Conservation (phyloP, 35 echinoderm and acorn worm species). For the Holothuria glaberrima region DNA sequence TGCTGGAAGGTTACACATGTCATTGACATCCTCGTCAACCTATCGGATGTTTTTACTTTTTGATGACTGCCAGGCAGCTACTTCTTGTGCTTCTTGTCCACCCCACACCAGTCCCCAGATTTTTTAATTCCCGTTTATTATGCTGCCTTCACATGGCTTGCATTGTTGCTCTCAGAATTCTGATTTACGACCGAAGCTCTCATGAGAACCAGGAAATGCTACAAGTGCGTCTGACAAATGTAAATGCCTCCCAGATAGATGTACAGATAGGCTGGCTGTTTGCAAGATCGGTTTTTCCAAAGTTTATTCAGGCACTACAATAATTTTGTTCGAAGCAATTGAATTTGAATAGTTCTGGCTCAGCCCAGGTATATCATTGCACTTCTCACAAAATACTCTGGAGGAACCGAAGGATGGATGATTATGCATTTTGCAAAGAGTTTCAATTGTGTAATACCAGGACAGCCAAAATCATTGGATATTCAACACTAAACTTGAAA, state of each 20-base stretch:
- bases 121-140: constrained; percentile 41
- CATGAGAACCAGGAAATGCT: constrained; percentile 18
- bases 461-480: too few species aligned
- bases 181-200: constrained; percentile 47
- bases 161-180: not conserved
- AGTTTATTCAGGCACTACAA: not conserved
- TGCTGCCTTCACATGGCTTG: not conserved
- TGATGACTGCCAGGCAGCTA: not conserved
- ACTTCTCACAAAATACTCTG: too few species aligned
- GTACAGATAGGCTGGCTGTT: not conserved
- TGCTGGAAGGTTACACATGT: not conserved
- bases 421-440: too few species aligned
- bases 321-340: too few species aligned
- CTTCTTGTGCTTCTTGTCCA: not conserved
- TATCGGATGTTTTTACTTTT: constrained; percentile 31
- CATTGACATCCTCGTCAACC: constrained; percentile 25
- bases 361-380: too few species aligned
- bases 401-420: too few species aligned
- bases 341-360: too few species aligned
- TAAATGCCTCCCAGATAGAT: not conserved
- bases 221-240: constrained; percentile 33
- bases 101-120: constrained; percentile 30
- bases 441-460: too few species aligned
- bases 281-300: not conserved
- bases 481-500: too few species aligned